Evolutionary conservation across 2,113 vertebrate genomes (phyloP).

Genomic region (Psittacula cyanocephala): DNA sequence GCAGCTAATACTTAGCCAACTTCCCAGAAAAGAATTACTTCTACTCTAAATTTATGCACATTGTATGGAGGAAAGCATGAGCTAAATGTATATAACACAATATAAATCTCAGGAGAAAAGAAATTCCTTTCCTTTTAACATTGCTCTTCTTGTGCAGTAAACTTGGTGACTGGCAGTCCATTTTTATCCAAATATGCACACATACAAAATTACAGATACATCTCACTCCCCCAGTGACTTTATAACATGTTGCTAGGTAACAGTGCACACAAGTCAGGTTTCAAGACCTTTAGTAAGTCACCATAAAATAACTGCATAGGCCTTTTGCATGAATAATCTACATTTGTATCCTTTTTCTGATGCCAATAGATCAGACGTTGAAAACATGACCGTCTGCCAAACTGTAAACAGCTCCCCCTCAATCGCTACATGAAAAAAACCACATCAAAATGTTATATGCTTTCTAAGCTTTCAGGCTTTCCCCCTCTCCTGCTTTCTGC

Average conservation of each 20-base stretch:
- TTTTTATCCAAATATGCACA: slow-evolving; percentile 78
- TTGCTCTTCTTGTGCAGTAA: slow-evolving; percentile 31
- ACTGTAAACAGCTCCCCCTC: slow-evolving; percentile 58
- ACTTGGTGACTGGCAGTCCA: slow-evolving; percentile 70
- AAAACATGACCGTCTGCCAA: slow-evolving; percentile 63
- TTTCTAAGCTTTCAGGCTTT: background rate
- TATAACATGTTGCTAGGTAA: slow-evolving; percentile 87
- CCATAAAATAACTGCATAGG: slow-evolving; percentile 79
- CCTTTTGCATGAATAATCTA: slow-evolving; percentile 78
- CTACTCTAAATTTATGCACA: background rate
- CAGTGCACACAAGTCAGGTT: slow-evolving; percentile 85
- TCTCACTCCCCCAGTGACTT: slow-evolving; percentile 78
- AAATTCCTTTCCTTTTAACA: slow-evolving; percentile 50
- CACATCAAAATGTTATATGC: background rate
- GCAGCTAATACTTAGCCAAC: slow-evolving; percentile 5
- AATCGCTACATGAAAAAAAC: slow-evolving; percentile 20
- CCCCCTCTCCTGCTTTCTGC: background rate
- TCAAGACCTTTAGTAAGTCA: slow-evolving; percentile 81
- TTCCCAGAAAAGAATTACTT: slow-evolving; percentile 20
- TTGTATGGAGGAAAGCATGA: background rate
- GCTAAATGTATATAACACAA: slow-evolving; percentile 23
- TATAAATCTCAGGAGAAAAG: background rate
- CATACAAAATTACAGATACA: slow-evolving; percentile 78
- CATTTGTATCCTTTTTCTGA: slow-evolving; percentile 74
- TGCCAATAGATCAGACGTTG: slow-evolving; percentile 70